Base-by-base conservation (phyloP, 2,888 invertebrate species). In the Germaria angustata region DNA sequence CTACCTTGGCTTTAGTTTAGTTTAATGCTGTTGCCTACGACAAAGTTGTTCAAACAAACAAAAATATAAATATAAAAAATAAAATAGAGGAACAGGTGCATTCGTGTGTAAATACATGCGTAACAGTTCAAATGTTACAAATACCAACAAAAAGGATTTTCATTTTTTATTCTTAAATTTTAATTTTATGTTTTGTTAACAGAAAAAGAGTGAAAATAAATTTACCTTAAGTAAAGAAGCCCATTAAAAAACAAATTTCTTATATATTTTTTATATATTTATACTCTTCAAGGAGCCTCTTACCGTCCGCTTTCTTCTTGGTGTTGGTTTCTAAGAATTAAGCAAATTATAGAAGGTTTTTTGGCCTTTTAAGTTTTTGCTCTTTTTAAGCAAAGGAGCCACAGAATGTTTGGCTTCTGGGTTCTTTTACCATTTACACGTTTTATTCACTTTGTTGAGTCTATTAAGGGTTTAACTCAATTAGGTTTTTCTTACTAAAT, bases 401-500 rank as follows among this genome's bases (percentile, higher is more conserved):
- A 46, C 13, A 41, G 41, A 44, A 57, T 8, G 17, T 55, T 76
- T 36, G 53, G 61, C 63, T 51, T 57, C 68, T 63, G 20, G 6
- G 3, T 15, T 59, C 17, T 32, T 59, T 63, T 49, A 55, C 46
- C 51, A 46, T 80, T 69, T 72, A 55, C 63, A 69, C 46, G 22
- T 80, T 84, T 71, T 59, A 73, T 78, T 41, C 28, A 39, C 22
- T 65, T 65, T 75, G 57, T 49, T 41, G 34, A 41, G 51, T 57
- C 41, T 39, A 71, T 75, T 75, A 79, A 41, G 57, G 66, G 61
- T n/a, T 15, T 65, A 32, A 59, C 34, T 53, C 69, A 79, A 82
- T 82, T 79, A 79, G 75, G 6, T 55, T 44, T 63, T 20, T 46
- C 75, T 69, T 51, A 61, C 68, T 65, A 81, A 53, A n/a, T 4